Evolutionary conservation across 2,797 vertebrate genomes (phyloP).

Genomic region (Coccyzus lansbergi): DNA sequence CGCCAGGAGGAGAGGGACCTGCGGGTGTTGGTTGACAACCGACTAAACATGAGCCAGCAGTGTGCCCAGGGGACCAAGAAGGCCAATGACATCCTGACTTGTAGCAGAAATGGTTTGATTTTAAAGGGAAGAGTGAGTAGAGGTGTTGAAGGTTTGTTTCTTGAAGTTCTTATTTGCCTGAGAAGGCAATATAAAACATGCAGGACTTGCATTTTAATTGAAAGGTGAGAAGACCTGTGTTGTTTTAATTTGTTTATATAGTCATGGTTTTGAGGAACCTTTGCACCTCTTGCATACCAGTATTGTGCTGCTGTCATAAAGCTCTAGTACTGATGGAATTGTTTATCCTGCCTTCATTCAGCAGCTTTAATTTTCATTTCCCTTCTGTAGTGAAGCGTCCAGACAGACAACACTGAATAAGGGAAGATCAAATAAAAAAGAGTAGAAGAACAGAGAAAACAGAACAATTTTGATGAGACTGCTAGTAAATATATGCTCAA

Average conservation of each 20-base stretch:
- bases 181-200: not conserved
- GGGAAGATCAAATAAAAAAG: not conserved
- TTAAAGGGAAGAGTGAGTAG: not conserved
- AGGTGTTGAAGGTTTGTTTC: not conserved
- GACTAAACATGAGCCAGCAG: too few relatives aligned
- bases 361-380: not conserved
- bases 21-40: too few relatives aligned
- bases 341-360: not conserved
- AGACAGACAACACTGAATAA: not conserved
- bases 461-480: not conserved
- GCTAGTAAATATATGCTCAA: not conserved
- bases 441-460: not conserved
- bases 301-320: not conserved
- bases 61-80: too few relatives aligned
- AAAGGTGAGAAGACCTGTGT: not conserved
- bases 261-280: not conserved
- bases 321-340: not conserved
- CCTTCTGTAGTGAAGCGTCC: not conserved
- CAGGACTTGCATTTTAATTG: not conserved
- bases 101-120: too few relatives aligned
- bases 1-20: too few relatives aligned
- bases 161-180: not conserved
- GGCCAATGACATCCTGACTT: too few relatives aligned
- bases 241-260: not conserved
- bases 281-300: not conserved